phyloP scores from a whole-genome alignment of 2,888 invertebrate genomes.

The Gonocerus acuteangulatus region DNA sequence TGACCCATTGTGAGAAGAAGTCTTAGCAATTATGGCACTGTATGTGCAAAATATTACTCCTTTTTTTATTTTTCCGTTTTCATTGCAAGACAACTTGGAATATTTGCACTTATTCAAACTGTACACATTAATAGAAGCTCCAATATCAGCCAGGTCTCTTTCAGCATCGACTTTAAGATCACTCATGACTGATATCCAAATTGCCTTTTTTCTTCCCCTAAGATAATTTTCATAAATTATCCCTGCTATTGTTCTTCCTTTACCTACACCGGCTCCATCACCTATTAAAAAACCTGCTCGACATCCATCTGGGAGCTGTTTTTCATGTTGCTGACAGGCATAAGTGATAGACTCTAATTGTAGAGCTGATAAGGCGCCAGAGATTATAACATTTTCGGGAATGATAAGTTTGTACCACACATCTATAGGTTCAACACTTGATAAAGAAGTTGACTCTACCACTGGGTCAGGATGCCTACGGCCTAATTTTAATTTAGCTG shows the following conservation, averaged over 20 bases:
- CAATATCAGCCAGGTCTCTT: constrained; percentile 53
- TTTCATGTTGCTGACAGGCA: constrained; percentile 54
- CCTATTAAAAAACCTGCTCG: constrained; percentile 57
- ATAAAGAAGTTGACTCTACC: constrained; percentile 56
- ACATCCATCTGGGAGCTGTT: constrained; percentile 48
- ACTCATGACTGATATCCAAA: constrained; percentile 57
- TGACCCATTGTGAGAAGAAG: constrained; percentile 70
- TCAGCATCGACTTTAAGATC: constrained; percentile 57
- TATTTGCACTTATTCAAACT: constrained; percentile 75
- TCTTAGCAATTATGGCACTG: constrained; percentile 95
- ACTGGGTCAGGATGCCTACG: constrained; percentile 56
- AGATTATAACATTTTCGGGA: constrained; percentile 48
- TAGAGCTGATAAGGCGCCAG: constrained; percentile 51
- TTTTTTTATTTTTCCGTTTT: constrained; percentile 85
- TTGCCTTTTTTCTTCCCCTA: constrained; percentile 46
- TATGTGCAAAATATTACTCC: constrained; percentile 98
- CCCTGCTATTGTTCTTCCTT: constrained; percentile 56
- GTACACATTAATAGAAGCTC: constrained; percentile 51
- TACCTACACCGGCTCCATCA: constrained; percentile 58
- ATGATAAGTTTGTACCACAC: constrained; percentile 47
- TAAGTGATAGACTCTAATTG: constrained; percentile 58
- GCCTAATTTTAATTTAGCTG: constrained; percentile 65
- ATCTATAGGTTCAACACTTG: constrained; percentile 52
- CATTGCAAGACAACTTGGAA: constrained; percentile 87
- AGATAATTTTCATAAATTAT: constrained; percentile 58